Percentiles rank a stretch among this genome's conserved stretches.
phyloP scores from a whole-genome alignment of 2,888 invertebrate species.

The Drosophila robusta region DNA sequence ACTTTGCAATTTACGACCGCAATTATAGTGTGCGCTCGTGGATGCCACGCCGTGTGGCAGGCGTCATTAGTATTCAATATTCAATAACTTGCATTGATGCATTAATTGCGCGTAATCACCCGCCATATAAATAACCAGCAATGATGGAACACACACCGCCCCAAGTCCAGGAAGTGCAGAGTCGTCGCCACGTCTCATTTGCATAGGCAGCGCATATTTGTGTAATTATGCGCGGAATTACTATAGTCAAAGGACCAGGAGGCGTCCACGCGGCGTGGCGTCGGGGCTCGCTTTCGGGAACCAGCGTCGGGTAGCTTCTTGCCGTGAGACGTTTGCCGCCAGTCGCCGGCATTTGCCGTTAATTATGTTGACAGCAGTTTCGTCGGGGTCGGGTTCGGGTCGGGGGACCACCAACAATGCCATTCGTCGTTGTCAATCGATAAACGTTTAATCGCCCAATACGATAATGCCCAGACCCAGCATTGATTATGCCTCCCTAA shows the following conservation, averaged over 20 bases:
- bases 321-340: slow-evolving; percentile 70
- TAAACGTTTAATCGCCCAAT: slow-evolving; percentile 69
- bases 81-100: slow-evolving; percentile 78
- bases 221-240: slow-evolving; percentile 76
- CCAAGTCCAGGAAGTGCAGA: slow-evolving; percentile 49
- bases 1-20: slow-evolving; percentile 72
- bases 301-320: slow-evolving; percentile 62
- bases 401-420: slow-evolving; percentile 63
- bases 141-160: slow-evolving; percentile 28
- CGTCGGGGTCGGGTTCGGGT: neutral
- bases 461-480: slow-evolving; percentile 62
- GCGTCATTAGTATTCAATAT: slow-evolving; percentile 77
- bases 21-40: slow-evolving; percentile 54
- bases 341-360: slow-evolving; percentile 67
- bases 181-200: slow-evolving; percentile 64
- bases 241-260: slow-evolving; percentile 19
- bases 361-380: slow-evolving; percentile 77
- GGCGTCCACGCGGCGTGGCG: slow-evolving; percentile 1
- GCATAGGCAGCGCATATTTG: slow-evolving; percentile 71
- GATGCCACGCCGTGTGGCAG: slow-evolving; percentile 48
- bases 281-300: slow-evolving; percentile 28
- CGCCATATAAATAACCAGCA: slow-evolving; percentile 68
- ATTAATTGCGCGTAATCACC: slow-evolving; percentile 80
- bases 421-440: slow-evolving; percentile 63
- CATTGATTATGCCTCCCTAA: slow-evolving; percentile 57